phyloP scores from a whole-genome alignment of 2,888 invertebrate genomes.

The Netelia fuscicornis region DNA sequence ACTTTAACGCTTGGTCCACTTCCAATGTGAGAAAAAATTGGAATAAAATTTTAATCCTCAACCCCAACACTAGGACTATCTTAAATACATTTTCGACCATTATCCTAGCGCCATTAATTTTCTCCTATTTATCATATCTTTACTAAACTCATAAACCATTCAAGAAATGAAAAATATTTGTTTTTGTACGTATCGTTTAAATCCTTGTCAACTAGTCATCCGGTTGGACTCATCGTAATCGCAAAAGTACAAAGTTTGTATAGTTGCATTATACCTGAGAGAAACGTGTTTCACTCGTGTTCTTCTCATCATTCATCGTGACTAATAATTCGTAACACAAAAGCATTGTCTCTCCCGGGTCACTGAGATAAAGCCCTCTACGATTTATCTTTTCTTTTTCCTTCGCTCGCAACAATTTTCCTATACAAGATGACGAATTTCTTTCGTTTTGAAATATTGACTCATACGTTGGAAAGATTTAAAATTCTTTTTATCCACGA shows the following conservation, averaged over 20 bases:
- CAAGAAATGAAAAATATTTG: neutral
- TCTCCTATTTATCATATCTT: neutral
- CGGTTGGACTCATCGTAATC: constrained; percentile 39
- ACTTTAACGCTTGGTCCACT: too few relatives aligned
- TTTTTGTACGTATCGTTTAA: constrained; percentile 10
- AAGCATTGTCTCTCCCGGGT: constrained; percentile 8
- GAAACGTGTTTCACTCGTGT: neutral
- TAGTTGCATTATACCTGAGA: constrained; percentile 40
- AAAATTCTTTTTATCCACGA: neutral
- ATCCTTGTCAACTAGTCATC: neutral
- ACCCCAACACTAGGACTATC: neutral
- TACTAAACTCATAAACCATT: neutral
- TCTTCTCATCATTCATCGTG: neutral
- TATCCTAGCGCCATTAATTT: neutral
- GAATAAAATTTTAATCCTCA: too few relatives aligned
- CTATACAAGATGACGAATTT: neutral
- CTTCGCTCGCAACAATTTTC: constrained; percentile 14
- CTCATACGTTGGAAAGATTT: neutral
- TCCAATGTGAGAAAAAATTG: too few relatives aligned
- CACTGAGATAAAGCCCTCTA: constrained; percentile 22
- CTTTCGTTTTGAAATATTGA: neutral
- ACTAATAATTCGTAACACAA: constrained; percentile 39
- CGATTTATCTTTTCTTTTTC: neutral
- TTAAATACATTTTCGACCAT: constrained; percentile 17
- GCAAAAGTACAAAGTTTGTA: constrained; percentile 42